Percentiles rank a stretch among this genome's conserved stretches.
Conservation (phyloP, 2,797 vertebrate genomes). For the Sebastes hopkinsi region DNA sequence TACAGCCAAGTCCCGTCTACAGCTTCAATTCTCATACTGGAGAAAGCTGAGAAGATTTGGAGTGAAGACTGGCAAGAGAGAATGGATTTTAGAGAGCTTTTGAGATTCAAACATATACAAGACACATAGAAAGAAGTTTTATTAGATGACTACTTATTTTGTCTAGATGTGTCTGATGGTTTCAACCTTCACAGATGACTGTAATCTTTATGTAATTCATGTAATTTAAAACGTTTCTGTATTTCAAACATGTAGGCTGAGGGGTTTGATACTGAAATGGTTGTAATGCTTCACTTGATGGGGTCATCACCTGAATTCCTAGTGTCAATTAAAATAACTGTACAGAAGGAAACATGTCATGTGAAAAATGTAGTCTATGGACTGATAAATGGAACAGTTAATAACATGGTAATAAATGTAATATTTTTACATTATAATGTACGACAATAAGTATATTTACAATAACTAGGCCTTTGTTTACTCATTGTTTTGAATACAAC, state of each 20-base stretch:
- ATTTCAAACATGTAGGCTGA: not conserved
- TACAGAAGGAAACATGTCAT: not conserved
- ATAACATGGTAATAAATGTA: not conserved
- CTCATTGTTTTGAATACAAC: too few relatives aligned
- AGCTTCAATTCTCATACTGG: conserved; percentile 24
- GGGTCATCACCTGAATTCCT: not conserved
- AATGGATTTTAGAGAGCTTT: not conserved
- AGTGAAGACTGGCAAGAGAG: not conserved
- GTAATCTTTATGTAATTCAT: not conserved
- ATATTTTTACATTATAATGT: not conserved
- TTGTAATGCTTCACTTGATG: not conserved
- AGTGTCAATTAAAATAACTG: not conserved
- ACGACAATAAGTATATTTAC: not conserved
- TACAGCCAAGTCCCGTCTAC: conserved; percentile 35
- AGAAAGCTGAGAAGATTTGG: conserved; percentile 14
- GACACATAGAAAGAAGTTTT: not conserved
- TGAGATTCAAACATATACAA: conserved; percentile 1
- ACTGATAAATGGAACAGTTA: not conserved
- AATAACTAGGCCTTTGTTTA: not conserved
- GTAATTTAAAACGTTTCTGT: not conserved
- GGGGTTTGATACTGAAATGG: not conserved
- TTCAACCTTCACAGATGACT: not conserved
- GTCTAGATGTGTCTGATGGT: not conserved
- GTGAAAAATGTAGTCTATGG: not conserved
- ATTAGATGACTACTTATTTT: not conserved